Percentiles rank a stretch among this genome's conserved stretches.
Conservation (phyloP, 1,140 invertebrate species). For the Aplysia californica region DNA sequence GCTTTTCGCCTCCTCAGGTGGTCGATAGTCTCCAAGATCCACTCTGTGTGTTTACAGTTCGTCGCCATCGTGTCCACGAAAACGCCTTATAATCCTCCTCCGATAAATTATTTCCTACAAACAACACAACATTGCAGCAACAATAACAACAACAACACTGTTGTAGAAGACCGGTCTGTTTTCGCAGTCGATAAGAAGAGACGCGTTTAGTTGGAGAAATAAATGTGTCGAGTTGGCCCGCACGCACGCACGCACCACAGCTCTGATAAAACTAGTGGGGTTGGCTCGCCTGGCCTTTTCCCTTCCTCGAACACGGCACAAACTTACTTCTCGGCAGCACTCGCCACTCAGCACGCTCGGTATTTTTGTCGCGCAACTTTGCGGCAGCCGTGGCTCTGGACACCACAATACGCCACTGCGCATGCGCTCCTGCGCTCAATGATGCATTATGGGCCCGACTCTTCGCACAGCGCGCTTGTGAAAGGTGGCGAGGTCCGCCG, state of each 20-base stretch:
- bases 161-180: not conserved
- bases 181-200: not conserved
- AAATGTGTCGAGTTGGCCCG: not conserved
- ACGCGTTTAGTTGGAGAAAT: not conserved
- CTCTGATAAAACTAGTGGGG: too few species aligned
- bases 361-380: constrained; percentile 1
- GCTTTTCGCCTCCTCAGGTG: constrained; percentile 84
- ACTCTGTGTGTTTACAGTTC: constrained; percentile 72
- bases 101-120: too few species aligned
- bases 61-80: constrained; percentile 8
- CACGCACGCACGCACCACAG: too few species aligned
- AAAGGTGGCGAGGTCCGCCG: not conserved
- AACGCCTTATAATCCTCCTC: too few species aligned
- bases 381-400: not conserved
- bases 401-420: constrained; percentile 22
- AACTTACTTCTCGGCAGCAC: too few species aligned
- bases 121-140: not conserved
- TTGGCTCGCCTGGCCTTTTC: too few species aligned
- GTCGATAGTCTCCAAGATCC: constrained; percentile 86
- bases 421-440: constrained; percentile 41
- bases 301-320: too few species aligned
- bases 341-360: too few species aligned
- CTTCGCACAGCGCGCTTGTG: not conserved
- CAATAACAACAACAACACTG: not conserved
- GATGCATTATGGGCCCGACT: constrained; percentile 41